Base-by-base conservation (phyloP, 2,113 vertebrate species). In the Chlamydotis undulata region DNA sequence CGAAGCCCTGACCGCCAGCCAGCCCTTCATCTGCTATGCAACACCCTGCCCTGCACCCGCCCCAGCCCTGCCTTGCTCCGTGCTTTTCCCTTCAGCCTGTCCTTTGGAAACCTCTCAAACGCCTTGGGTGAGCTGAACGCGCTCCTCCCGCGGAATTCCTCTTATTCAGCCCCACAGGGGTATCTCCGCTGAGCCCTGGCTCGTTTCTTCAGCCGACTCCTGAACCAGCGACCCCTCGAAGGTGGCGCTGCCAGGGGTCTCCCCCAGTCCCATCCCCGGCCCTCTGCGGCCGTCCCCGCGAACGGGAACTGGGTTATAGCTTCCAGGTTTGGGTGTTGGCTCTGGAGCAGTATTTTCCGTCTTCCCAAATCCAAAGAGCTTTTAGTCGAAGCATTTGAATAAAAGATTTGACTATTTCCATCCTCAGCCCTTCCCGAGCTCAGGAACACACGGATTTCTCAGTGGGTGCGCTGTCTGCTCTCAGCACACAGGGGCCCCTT, bases 271-370 rank as follows among this genome's bases (percentile, higher is more conserved):
- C 24, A 22, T 21, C n/a, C 57, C 29, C 4, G 0, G 0, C 73
- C 12, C 0, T 0, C 33, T 41, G 65, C 65, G n/a, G 60, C 74
- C 89, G 61, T 12, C 15, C 37, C 59, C 19, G 28, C 82, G 50
- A 79, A 69, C 33, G 86, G 56, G n/a, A 93, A 56, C 71, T 49
- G 12, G 0, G 25, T 69, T 35, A 63, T 4, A 52, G 83, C 39
- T 92, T 92, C 79, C 85, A 96, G 75, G 71, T 89, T 88, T 89
- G 68, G 73, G 49, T 53, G 68, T 49, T 97, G 88, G 79, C 85
- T 88, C 83, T 7, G 0, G 1, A 83, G 71, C 39, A 86, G 29
- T 7, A 96, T 93, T 95, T 94, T 95, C 93, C 79, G 71, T 78
- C 83, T 77, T 61, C 35, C 29, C 68, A 70, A 83, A 96, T 64